phyloP scores from a whole-genome alignment of 2,888 invertebrate genomes.

The Drosophila koepferae region DNA sequence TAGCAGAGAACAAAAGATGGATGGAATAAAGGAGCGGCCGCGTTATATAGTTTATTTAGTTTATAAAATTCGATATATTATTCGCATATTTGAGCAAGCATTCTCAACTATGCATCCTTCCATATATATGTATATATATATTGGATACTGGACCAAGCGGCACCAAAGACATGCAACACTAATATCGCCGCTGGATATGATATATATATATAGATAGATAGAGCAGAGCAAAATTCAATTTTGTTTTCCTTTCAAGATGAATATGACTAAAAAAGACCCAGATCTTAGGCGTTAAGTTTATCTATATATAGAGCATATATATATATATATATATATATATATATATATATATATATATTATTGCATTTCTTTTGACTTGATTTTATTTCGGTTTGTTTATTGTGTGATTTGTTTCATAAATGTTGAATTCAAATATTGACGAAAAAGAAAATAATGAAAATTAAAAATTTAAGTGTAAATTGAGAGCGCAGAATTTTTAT shows the following conservation, averaged over 20 bases:
- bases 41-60: slow-evolving; percentile 76
- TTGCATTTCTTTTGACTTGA: slow-evolving; percentile 53
- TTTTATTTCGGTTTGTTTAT: slow-evolving; percentile 29
- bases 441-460: slow-evolving; percentile 15
- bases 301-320: slow-evolving; percentile 24
- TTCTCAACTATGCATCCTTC: slow-evolving; percentile 17
- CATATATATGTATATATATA: slow-evolving; percentile 18
- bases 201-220: slow-evolving; percentile 4
- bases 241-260: slow-evolving; percentile 52
- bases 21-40: slow-evolving; percentile 30
- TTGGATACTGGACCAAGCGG: slow-evolving; percentile 58
- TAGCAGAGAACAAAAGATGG: slow-evolving; percentile 9
- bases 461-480: slow-evolving; percentile 39
- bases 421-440: slow-evolving; percentile 18
- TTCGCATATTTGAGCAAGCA: slow-evolving; percentile 9
- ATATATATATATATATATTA: no score
- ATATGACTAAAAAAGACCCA: slow-evolving; percentile 65
- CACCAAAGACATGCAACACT: slow-evolving; percentile 65
- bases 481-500: slow-evolving; percentile 26
- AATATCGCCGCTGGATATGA: slow-evolving; percentile 38
- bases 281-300: slow-evolving; percentile 65
- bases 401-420: slow-evolving; percentile 45
- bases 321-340: no score
- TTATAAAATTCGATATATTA: slow-evolving; percentile 51
- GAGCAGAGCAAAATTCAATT: slow-evolving; percentile 70